Conservation (phyloP, 2,888 invertebrate genomes). For the Athrips mouffetella region DNA sequence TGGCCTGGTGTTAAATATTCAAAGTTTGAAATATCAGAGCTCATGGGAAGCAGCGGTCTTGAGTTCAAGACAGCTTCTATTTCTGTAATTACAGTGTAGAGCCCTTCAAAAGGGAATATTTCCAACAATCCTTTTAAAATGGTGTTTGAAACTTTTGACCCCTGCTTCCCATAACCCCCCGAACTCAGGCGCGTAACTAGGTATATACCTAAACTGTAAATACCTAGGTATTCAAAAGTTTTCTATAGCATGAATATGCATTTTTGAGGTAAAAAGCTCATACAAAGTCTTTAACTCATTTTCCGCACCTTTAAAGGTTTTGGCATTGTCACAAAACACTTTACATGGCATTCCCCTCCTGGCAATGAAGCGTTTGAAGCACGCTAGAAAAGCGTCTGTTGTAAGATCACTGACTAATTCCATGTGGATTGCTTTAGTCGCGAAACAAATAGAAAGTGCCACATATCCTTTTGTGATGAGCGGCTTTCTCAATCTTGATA, state of each 20-base stretch:
- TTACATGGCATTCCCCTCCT: conserved; percentile 18
- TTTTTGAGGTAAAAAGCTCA: background rate
- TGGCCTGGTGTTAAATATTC: conserved; percentile 24
- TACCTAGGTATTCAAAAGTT: conserved; percentile 14
- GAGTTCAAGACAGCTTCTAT: conserved; percentile 20
- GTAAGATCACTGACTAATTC: conserved; percentile 21
- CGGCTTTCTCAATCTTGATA: background rate
- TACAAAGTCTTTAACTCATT: conserved; percentile 19
- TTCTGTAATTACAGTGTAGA: conserved; percentile 18
- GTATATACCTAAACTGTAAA: conserved; percentile 24
- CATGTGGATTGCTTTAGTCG: conserved; percentile 16
- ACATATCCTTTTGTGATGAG: conserved; percentile 13
- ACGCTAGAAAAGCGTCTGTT: conserved; percentile 22
- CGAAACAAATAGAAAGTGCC: conserved; percentile 15
- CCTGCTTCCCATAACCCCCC: conserved; percentile 23
- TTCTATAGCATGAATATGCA: conserved; percentile 11
- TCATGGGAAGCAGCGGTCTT: conserved; percentile 15
- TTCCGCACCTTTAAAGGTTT: conserved; percentile 20
- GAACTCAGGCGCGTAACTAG: conserved; percentile 21
- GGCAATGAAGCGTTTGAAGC: conserved; percentile 21
- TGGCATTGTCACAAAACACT: conserved; percentile 25
- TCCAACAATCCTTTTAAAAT: conserved; percentile 17
- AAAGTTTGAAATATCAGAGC: conserved; percentile 10
- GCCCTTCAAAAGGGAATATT: conserved; percentile 14
- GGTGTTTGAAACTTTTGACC: conserved; percentile 19